These are phyloP conservation scores for Remorina albescens DNA, from an alignment of 2,797 vertebrate genomes.

Conservation along the genomic window DNA sequence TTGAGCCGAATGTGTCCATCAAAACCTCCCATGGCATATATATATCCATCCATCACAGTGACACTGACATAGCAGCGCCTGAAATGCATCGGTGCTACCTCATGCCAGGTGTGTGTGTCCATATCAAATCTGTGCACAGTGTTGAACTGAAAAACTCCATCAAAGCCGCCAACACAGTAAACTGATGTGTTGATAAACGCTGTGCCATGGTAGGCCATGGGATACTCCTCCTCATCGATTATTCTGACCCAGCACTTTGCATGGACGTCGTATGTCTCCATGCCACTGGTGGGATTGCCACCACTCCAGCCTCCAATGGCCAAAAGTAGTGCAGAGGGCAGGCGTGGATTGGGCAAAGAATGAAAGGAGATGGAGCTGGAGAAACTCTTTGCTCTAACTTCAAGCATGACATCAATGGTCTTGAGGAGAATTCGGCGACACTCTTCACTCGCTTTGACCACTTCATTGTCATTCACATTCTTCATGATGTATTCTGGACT, in stretches of 20 bases:
- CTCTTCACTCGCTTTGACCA: slow-evolving; percentile 37
- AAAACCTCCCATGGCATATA: slow-evolving; percentile 90
- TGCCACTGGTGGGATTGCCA: slow-evolving; percentile 79
- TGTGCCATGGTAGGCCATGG: slow-evolving; percentile 83
- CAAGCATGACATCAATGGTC: slow-evolving; percentile 77
- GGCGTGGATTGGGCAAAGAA: slow-evolving; percentile 79
- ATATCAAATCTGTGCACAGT: slow-evolving; percentile 84
- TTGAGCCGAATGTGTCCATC: slow-evolving; percentile 82
- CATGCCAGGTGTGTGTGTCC: slow-evolving; percentile 82
- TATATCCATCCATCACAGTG: slow-evolving; percentile 78
- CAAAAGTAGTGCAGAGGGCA: slow-evolving; percentile 84
- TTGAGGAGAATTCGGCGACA: slow-evolving; percentile 78
- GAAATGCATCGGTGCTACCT: slow-evolving; percentile 87
- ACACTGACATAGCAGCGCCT: slow-evolving; percentile 87
- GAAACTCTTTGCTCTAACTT: slow-evolving; percentile 24
- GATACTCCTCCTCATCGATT: slow-evolving; percentile 70
- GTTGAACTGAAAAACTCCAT: slow-evolving; percentile 82
- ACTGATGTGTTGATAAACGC: slow-evolving; percentile 76
- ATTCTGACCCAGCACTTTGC: slow-evolving; percentile 85
- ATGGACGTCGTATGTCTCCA: slow-evolving; percentile 83
- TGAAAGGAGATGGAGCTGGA: slow-evolving; percentile 51
- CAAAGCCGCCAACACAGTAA: slow-evolving; percentile 81
- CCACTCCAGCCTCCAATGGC: slow-evolving; percentile 87
- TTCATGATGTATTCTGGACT: slow-evolving; percentile 42
- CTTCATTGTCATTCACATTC: slow-evolving; percentile 32